A percentile compares a stretch with the other conserved stretches of the same genome.
Conservation (phyloP, 2,888 invertebrate genomes). For the Melipona bicolor region DNA sequence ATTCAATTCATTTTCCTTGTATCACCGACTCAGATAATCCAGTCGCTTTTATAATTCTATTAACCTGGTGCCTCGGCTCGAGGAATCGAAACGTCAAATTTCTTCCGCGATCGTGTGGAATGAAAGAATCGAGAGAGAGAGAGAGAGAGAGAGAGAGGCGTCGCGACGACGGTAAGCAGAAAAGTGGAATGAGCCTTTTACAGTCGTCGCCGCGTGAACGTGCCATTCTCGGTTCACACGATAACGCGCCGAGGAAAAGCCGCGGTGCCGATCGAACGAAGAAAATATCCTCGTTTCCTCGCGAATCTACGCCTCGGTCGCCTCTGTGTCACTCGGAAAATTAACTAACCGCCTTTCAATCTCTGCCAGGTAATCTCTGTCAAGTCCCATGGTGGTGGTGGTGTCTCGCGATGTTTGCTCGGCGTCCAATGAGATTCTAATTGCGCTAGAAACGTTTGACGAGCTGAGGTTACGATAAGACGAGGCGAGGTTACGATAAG, state of each 20-base stretch:
- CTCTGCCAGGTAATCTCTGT: slow-evolving; percentile 24
- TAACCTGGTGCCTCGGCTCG: background rate
- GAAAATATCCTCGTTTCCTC: slow-evolving; percentile 30
- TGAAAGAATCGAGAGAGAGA: background rate
- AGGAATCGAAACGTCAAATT: background rate
- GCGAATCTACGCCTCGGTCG: no score
- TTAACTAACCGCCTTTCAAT: slow-evolving; percentile 21
- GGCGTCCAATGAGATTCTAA: slow-evolving; percentile 44
- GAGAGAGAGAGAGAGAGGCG: background rate
- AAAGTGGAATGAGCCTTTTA: slow-evolving; percentile 50
- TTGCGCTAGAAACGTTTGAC: slow-evolving; percentile 56
- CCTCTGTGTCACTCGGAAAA: slow-evolving; percentile 14
- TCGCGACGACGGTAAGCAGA: background rate
- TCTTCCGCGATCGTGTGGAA: slow-evolving; percentile 9
- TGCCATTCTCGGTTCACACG: slow-evolving; percentile 51
- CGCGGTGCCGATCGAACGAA: slow-evolving; percentile 19
- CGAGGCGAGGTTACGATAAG: slow-evolving; percentile 48
- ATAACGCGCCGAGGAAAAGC: slow-evolving; percentile 47
- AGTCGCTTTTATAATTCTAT: background rate
- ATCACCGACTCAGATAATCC: background rate
- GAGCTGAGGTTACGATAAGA: slow-evolving; percentile 56
- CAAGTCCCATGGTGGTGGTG: background rate
- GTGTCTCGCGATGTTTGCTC: slow-evolving; percentile 51
- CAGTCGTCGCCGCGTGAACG: slow-evolving; percentile 42
- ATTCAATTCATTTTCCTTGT: background rate